These are phyloP conservation scores for Opisthograptis luteolata DNA, from an alignment of 2,888 invertebrate species.

Conservation along the genomic window DNA sequence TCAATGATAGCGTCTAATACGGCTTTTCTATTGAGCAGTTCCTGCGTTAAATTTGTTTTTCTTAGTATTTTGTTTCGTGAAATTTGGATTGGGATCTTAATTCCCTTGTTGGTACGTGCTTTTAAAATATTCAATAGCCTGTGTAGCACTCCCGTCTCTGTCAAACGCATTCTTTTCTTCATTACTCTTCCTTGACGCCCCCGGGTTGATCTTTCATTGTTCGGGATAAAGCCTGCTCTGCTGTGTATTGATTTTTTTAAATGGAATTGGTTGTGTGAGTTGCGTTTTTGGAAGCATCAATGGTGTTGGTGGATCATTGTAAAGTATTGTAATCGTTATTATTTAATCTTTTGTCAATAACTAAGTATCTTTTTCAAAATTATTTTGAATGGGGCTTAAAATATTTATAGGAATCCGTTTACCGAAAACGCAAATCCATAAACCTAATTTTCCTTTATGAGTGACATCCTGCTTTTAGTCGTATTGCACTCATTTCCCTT, in stretches of 20 bases:
- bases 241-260: slow-evolving; percentile 61
- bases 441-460: no score
- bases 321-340: slow-evolving; percentile 31
- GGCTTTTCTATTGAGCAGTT: slow-evolving; percentile 6
- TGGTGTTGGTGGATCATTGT: slow-evolving; percentile 41
- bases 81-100: slow-evolving; percentile 38
- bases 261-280: slow-evolving; percentile 49
- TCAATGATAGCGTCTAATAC: slow-evolving; percentile 11
- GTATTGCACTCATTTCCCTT: background rate
- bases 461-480: no score
- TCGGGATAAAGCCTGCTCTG: slow-evolving; percentile 56
- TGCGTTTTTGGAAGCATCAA: slow-evolving; percentile 22
- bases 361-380: background rate
- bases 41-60: slow-evolving; percentile 1
- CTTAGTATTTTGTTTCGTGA: slow-evolving; percentile 24
- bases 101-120: slow-evolving; percentile 50
- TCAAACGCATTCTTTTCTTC: slow-evolving; percentile 73
- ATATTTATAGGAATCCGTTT: no score
- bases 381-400: background rate
- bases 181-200: slow-evolving; percentile 70
- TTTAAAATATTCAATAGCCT: slow-evolving; percentile 72
- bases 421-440: no score
- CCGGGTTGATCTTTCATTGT: slow-evolving; percentile 75
- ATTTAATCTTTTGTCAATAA: background rate
- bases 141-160: slow-evolving; percentile 54